phyloP scores from a whole-genome alignment of 2,888 invertebrate species.

The Stegophylla sp. region DNA sequence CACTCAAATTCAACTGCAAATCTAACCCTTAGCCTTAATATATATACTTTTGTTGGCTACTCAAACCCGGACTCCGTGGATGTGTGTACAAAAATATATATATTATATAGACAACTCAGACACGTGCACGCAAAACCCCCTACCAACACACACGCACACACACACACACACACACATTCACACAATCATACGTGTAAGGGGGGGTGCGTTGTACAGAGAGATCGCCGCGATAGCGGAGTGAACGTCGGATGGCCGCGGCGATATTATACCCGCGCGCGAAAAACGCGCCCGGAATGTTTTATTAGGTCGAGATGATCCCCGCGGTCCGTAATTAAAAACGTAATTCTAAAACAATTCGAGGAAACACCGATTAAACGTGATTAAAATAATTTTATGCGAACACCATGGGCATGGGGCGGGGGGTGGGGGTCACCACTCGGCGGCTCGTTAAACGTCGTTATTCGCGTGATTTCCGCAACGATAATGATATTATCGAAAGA shows the following conservation, averaged over 20 bases:
- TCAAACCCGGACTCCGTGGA: neutral
- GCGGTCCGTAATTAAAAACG: conserved; percentile 35
- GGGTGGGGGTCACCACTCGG: no score
- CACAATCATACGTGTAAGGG: no score
- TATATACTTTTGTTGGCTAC: conserved; percentile 6
- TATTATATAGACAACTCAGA: no score
- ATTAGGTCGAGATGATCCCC: neutral
- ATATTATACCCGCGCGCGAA: conserved; percentile 3
- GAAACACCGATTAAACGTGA: conserved; percentile 26
- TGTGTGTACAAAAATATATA: neutral
- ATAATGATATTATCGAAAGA: neutral
- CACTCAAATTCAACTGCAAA: neutral
- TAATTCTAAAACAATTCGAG: conserved; percentile 22
- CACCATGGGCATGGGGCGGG: no score
- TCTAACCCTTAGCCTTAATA: neutral
- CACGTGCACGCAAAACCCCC: no score
- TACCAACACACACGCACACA: no score
- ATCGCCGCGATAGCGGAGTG: neutral
- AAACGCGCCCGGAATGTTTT: conserved; percentile 34
- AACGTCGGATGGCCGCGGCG: neutral
- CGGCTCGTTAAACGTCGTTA: neutral
- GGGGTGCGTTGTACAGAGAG: no score
- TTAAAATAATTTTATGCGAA: neutral
- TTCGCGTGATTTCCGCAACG: neutral
- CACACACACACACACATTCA: no score